A percentile compares a stretch with the other conserved stretches of the same genome.
Evolutionary conservation across 2,797 vertebrate species (phyloP).

Genomic region (Oryzias dopingdopingensis): DNA sequence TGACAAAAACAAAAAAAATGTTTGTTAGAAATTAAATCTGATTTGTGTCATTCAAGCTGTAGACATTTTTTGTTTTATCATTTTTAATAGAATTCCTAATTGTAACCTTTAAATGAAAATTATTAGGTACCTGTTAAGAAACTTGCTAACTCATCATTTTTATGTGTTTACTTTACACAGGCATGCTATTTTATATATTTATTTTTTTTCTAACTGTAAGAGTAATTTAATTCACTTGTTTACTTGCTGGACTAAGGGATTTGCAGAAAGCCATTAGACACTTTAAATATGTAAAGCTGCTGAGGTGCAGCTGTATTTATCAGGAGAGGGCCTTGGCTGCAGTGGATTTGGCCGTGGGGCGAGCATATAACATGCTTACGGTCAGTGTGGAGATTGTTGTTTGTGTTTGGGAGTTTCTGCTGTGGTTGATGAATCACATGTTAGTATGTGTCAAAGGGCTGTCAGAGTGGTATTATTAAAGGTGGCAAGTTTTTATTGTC

Average conservation of each 20-base stretch:
- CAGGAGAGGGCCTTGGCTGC: constrained; percentile 45
- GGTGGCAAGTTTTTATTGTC: constrained; percentile 38
- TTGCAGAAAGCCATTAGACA: constrained; percentile 57
- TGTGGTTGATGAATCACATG: constrained; percentile 50
- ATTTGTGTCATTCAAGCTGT: too few relatives aligned
- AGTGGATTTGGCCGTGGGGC: constrained; percentile 62
- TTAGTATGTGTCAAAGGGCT: constrained; percentile 26
- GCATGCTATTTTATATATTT: not conserved
- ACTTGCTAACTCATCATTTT: too few relatives aligned
- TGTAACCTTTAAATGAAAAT: too few relatives aligned
- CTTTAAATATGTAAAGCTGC: constrained; percentile 68
- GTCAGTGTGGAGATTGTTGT: constrained; percentile 30
- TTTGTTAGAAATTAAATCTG: too few relatives aligned
- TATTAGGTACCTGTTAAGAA: too few relatives aligned
- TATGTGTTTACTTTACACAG: too few relatives aligned
- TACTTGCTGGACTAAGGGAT: constrained; percentile 26
- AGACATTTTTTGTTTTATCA: too few relatives aligned
- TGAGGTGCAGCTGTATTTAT: constrained; percentile 66
- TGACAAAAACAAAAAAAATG: too few relatives aligned
- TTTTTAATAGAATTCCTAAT: too few relatives aligned
- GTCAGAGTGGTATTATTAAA: constrained; percentile 55
- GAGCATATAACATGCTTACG: constrained; percentile 47
- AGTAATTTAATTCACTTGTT: constrained; percentile 34
- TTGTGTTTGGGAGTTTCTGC: constrained; percentile 25
- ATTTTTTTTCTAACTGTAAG: constrained; percentile 17